A percentile compares a stretch with the other conserved stretches of the same genome.
phyloP scores from a whole-genome alignment of 2,888 invertebrate species.

The Macrosoma leucophasiata region DNA sequence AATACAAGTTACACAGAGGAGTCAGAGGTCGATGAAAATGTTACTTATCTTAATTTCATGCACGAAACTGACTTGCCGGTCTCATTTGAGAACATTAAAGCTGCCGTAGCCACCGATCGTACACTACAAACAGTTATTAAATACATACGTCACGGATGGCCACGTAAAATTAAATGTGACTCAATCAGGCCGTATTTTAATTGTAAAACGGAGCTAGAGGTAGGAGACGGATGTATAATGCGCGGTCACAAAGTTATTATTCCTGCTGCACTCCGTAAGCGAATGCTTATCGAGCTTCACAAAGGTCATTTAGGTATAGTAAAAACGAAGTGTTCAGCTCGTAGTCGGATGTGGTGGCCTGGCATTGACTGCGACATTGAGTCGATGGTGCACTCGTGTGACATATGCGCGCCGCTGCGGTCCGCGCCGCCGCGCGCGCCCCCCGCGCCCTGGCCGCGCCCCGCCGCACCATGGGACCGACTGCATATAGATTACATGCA shows the following conservation, averaged over 20 bases:
- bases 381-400: slow-evolving; percentile 11
- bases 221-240: slow-evolving; percentile 17
- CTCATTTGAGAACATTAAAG: slow-evolving; percentile 11
- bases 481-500: slow-evolving; percentile 21
- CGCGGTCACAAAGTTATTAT: slow-evolving; percentile 16
- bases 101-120: slow-evolving; percentile 9
- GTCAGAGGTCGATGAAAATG: slow-evolving; percentile 2
- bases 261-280: slow-evolving; percentile 5
- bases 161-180: slow-evolving; percentile 15
- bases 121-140: slow-evolving; percentile 14
- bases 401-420: slow-evolving; percentile 8
- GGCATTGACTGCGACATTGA: slow-evolving; percentile 8
- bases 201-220: slow-evolving; percentile 18
- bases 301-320: slow-evolving; percentile 15
- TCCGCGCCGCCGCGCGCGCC: slow-evolving; percentile 7
- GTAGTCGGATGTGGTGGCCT: slow-evolving; percentile 20
- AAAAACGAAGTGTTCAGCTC: slow-evolving; percentile 19
- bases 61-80: slow-evolving; percentile 1
- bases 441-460: slow-evolving; percentile 17
- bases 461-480: slow-evolving; percentile 18
- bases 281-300: slow-evolving; percentile 17
- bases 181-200: slow-evolving; percentile 17
- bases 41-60: slow-evolving; percentile 2
- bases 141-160: slow-evolving; percentile 20
- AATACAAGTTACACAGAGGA: too few relatives aligned